Evolutionary conservation across 2,113 vertebrate genomes (phyloP), one percentile per base, ranked within the genome.

Genomic region (Atractosteus spatula): DNA sequence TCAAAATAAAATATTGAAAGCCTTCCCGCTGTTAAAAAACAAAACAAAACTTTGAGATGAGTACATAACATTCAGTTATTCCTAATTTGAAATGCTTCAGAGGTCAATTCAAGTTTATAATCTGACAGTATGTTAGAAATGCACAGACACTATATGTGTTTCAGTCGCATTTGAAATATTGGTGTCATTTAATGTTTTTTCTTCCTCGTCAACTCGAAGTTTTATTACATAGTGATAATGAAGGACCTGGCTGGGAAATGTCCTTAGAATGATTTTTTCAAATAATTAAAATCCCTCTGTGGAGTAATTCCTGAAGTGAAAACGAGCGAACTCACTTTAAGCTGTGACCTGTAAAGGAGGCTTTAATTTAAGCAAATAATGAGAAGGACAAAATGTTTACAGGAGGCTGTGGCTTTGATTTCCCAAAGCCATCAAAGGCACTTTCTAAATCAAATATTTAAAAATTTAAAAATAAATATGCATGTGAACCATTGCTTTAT

Each of bases 101-200:
- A 29, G 29, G 29, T 29, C 29, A 29, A 29, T 59, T n/a, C 2
- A 59, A 59, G 5, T 59, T 59, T 59, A 3, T 59, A 16, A 59
- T 13, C 57, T 59, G 14, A 13, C 57, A 59, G 10, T 59, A 13
- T 13, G 14, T 59, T 59, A 59, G 14, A 59, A 59, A 59, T 3
- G 14, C 57, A 13, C 57, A n/a, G 5, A 59, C 57, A 51, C 47
- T 51, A 2, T 16, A 59, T 44, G 47, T 45, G 29, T 54, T 44
- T 66, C 70, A 69, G 71, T 74, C 47, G 70, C 69, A 68, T 57
- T 69, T 77, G 83, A 81, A 86, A 82, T 77, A 89, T 82, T 77
- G 73, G 73, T 73, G 78, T 78, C 81, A 79, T 71, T 87, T 80
- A 80, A 81, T 80, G 75, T 69, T 29, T 70, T 83, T 69, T 85